A percentile compares a stretch with the other conserved stretches of the same genome.
Conservation (phyloP, 1,140 invertebrate species). For the Musca vetustissima region DNA sequence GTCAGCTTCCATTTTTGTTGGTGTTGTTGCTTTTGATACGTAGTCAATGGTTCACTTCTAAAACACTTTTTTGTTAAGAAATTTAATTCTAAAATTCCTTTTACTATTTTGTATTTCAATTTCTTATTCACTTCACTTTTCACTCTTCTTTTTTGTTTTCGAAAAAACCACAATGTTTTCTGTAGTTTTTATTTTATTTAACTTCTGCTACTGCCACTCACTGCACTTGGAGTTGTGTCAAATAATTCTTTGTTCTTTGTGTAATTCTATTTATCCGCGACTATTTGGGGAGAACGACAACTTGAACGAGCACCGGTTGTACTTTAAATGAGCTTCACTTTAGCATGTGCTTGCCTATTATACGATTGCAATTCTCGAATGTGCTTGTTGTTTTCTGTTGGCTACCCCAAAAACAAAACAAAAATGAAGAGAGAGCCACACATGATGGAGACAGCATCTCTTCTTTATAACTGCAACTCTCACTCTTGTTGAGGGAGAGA, state of each 20-base stretch:
- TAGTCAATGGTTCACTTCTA: background rate
- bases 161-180: background rate
- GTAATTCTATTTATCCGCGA: background rate
- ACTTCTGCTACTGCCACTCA: conserved; percentile 3
- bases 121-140: background rate
- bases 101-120: conserved; percentile 1
- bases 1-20: conserved; percentile 26
- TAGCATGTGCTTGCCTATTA: conserved; percentile 12
- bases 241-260: background rate
- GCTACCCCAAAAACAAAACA: too few species aligned
- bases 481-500: background rate
- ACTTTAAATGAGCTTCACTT: conserved; percentile 17
- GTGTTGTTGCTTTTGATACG: too few species aligned
- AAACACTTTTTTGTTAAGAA: conserved; percentile 8
- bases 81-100: background rate
- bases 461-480: background rate
- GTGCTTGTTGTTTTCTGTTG: background rate
- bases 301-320: conserved; percentile 18
- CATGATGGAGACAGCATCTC: background rate
- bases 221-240: background rate
- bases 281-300: conserved; percentile 9
- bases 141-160: too few species aligned
- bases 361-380: background rate
- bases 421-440: too few species aligned
- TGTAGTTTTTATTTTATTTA: conserved; percentile 1